Percentiles rank a stretch among this genome's conserved stretches.
These are phyloP conservation scores for Odontophorus gujanensis DNA, from an alignment of 2,113 vertebrate species.

Conservation along the genomic window DNA sequence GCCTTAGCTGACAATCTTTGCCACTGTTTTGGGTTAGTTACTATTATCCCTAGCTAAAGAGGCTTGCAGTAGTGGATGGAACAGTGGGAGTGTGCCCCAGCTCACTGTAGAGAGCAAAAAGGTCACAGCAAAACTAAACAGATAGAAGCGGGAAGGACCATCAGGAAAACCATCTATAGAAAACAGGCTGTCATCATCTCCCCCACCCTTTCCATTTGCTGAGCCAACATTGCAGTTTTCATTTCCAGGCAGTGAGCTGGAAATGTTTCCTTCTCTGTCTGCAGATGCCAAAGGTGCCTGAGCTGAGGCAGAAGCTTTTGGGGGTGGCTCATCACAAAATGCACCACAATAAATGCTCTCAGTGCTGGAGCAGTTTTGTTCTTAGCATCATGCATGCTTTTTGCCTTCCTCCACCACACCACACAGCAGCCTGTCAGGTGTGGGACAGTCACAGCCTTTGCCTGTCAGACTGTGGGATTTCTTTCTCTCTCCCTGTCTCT, in stretches of 20 bases:
- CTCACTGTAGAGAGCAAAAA: background rate
- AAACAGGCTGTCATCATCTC: background rate
- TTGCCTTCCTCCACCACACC: rapidly evolving
- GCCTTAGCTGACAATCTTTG: background rate
- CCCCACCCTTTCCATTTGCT: background rate
- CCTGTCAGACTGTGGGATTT: constrained; percentile 30
- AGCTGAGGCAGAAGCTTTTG: background rate
- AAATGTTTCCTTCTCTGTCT: background rate
- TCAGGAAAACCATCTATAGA: background rate
- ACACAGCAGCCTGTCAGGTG: background rate
- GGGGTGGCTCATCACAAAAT: background rate
- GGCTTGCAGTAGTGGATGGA: too few relatives aligned
- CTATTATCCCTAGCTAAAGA: background rate
- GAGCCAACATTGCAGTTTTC: background rate
- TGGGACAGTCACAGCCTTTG: constrained; percentile 5
- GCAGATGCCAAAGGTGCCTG: constrained; percentile 20
- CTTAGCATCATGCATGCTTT: background rate
- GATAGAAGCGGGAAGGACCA: background rate
- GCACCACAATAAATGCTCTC: background rate
- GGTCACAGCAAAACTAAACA: rapidly evolving
- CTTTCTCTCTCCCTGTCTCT: background rate
- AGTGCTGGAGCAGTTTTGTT: background rate
- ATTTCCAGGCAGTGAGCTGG: constrained; percentile 44
- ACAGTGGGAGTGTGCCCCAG: rapidly evolving
- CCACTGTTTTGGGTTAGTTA: background rate